Percentiles rank a stretch among this genome's conserved stretches.
Evolutionary conservation across 2,888 invertebrate species (phyloP).

Genomic region (Heliconius ethilla): DNA sequence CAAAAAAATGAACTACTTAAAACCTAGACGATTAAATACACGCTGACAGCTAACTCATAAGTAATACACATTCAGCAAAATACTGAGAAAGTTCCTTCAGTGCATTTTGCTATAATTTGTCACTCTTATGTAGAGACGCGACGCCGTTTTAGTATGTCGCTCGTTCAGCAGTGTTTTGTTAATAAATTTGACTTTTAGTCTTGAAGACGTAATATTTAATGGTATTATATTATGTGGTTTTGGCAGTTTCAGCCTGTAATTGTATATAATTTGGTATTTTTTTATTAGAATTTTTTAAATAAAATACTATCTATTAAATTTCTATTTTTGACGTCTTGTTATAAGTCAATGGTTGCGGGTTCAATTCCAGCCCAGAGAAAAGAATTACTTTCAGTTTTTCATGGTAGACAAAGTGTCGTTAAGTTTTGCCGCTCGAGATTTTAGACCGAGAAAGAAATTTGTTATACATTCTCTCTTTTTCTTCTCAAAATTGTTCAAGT

Average conservation of each 20-base stretch:
- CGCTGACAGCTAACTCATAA: conserved; percentile 2
- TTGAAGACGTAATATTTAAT: neutral
- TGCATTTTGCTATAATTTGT: conserved; percentile 25
- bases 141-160: conserved; percentile 2
- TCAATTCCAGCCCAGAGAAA: too few relatives aligned
- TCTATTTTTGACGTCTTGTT: too few relatives aligned
- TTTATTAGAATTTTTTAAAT: neutral
- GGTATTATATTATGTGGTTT: neutral
- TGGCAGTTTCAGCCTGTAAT: neutral
- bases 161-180: conserved; percentile 11
- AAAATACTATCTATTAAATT: too few relatives aligned
- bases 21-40: neutral
- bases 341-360: too few relatives aligned
- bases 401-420: too few relatives aligned
- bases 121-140: conserved; percentile 14
- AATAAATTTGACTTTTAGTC: conserved; percentile 11
- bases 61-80: conserved; percentile 21
- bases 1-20: neutral
- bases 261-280: neutral
- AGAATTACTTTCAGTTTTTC: too few relatives aligned
- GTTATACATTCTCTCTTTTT: too few relatives aligned
- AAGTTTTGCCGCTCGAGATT: too few relatives aligned
- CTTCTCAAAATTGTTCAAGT: too few relatives aligned
- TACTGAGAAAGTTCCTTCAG: conserved; percentile 13
- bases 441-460: too few relatives aligned